These are phyloP conservation scores for Atherinomorus stipes DNA, from an alignment of 2,113 vertebrate species.

Conservation along the genomic window DNA sequence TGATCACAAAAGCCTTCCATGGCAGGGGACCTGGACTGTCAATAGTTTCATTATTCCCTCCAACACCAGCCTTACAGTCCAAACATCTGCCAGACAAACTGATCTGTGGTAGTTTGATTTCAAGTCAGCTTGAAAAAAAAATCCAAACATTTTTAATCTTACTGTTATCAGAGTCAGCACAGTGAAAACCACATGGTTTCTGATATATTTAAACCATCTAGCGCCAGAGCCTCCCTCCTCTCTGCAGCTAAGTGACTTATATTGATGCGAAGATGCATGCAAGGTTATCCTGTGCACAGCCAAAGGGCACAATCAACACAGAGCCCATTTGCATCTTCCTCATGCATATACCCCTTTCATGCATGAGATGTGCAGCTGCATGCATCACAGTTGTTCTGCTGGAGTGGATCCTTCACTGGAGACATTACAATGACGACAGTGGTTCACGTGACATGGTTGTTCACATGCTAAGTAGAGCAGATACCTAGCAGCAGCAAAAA, in stretches of 20 bases:
- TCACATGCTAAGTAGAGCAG: slow-evolving; percentile 28
- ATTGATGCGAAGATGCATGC: slow-evolving; percentile 42
- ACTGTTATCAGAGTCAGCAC: neutral
- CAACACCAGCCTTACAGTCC: slow-evolving; percentile 10
- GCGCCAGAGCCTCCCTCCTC: slow-evolving; percentile 14
- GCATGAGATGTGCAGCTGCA: slow-evolving; percentile 6
- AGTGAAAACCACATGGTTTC: neutral
- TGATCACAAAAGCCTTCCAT: slow-evolving; percentile 33
- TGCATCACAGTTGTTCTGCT: slow-evolving; percentile 8
- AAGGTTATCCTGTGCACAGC: slow-evolving; percentile 13
- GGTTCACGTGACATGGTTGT: slow-evolving; percentile 12
- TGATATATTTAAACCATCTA: slow-evolving; percentile 1
- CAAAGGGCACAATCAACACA: slow-evolving; percentile 5
- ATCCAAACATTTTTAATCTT: slow-evolving; percentile 23
- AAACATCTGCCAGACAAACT: slow-evolving; percentile 15
- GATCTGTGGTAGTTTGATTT: slow-evolving; percentile 25
- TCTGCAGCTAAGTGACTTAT: slow-evolving; percentile 28
- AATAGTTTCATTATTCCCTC: slow-evolving; percentile 8
- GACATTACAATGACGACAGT: neutral
- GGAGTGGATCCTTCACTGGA: slow-evolving; percentile 3
- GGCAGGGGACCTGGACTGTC: slow-evolving; percentile 9
- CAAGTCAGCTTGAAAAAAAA: slow-evolving; percentile 20
- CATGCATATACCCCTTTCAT: slow-evolving; percentile 13
- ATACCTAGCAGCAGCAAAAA: slow-evolving; percentile 29
- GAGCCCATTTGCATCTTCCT: slow-evolving; percentile 18